Base-by-base conservation (phyloP, 2,113 vertebrate species). In the Mustela nigripes region DNA sequence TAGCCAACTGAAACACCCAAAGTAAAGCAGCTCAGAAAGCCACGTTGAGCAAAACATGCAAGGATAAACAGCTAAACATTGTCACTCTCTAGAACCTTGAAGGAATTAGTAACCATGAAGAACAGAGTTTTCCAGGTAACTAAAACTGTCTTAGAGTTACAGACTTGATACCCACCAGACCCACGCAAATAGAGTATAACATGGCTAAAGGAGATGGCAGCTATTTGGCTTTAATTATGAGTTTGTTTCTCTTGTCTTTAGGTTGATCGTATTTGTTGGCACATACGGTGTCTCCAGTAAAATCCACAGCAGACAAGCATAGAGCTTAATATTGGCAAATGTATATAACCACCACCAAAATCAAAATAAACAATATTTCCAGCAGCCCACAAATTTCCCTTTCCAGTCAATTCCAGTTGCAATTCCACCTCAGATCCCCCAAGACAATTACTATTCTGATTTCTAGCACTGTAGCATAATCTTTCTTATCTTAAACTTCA, bases 351-450 rank as follows among this genome's bases (percentile, higher is more conserved):
- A 16, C 26, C 42, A 42, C 4, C 33, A 65, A 36, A 26, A 89
- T 94, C 36, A 94, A 84, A 83, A 85, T 85, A 92, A 89, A 67
- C 11, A 79, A 1, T 76, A 94, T 95, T 76, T 92, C 36, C 31
- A 82, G 28, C 7, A 71, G 21, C 42, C 26, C 45, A 87, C 12
- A 92, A 71, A 90, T 92, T 86, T 95, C 48, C 21, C 9, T 89
- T 96, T 50, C n/a, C 28, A 82, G 28, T 74, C 10, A 65, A 24
- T 69, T 69, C 33, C n/a, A 69, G 67, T 69, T 69, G 33, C 18
- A 36, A 69, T 88, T 96, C 24, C 10, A 80, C 16, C 31, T 26
- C 33, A 7, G 21, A 7, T 3, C 1, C 8, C 28, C 48, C 22
- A 39, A 73, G 12, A 85, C 50, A 84, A 84, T 22, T 22, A 16